phyloP scores from a whole-genome alignment of 64 coral and sea anemone genomes.

The Dendronephthya gigantea region DNA sequence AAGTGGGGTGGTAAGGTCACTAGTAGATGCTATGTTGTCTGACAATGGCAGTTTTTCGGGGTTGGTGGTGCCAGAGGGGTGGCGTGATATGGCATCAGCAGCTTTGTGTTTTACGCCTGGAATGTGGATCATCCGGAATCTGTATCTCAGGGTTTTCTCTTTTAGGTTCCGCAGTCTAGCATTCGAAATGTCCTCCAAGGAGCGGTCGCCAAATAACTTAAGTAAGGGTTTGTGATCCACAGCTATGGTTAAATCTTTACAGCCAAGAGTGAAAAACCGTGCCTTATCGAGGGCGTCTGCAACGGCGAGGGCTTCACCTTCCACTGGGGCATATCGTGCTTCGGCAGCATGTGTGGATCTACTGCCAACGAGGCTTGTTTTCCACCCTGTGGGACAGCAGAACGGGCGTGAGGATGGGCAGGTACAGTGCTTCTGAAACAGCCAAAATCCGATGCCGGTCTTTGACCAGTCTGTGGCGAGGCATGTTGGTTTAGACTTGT shows the following conservation, averaged over 20 bases:
- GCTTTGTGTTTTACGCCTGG: too few species aligned
- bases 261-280: conserved; percentile 33
- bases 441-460: conserved; percentile 30
- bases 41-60: too few species aligned
- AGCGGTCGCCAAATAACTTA: too few species aligned
- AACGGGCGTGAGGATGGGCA: conserved; percentile 10
- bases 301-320: neutral
- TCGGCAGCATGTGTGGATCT: neutral
- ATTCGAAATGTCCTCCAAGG: too few species aligned
- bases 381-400: conserved; percentile 14
- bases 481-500: conserved; percentile 44
- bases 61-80: too few species aligned
- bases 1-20: too few species aligned
- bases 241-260: conserved; percentile 19
- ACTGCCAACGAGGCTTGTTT: neutral
- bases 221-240: neutral
- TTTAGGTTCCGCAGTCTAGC: too few species aligned
- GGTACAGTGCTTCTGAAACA: conserved; percentile 30
- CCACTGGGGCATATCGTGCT: neutral
- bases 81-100: too few species aligned
- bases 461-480: conserved; percentile 35
- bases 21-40: too few species aligned
- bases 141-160: too few species aligned
- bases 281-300: conserved; percentile 22
- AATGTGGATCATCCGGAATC: too few species aligned